Percentiles rank a stretch among this genome's conserved stretches.
Evolutionary conservation across 2,888 invertebrate species (phyloP).

Genomic region (Dryobota labecula): DNA sequence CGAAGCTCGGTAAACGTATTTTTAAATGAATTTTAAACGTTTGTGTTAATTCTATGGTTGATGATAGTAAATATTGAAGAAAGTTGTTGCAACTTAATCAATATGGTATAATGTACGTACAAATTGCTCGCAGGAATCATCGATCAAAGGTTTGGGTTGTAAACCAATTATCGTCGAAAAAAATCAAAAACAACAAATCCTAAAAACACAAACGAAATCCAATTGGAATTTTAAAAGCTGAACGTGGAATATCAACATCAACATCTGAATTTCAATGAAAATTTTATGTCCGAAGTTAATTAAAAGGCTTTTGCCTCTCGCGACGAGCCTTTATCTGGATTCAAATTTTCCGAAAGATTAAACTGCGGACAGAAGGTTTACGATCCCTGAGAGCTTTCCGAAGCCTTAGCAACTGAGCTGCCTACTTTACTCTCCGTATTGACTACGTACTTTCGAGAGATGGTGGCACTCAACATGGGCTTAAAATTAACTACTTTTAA

Average conservation of each 20-base stretch:
- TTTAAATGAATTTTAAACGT: conserved; percentile 3
- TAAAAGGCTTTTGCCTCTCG: conserved; percentile 70
- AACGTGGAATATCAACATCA: conserved; percentile 50
- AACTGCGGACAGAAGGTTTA: conserved; percentile 79
- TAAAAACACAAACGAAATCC: conserved; percentile 24
- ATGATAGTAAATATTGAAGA: neutral
- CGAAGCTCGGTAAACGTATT: conserved; percentile 8
- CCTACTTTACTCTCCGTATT: conserved; percentile 53
- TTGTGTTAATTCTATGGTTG: neutral
- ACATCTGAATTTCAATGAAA: conserved; percentile 61
- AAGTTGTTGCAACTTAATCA: neutral
- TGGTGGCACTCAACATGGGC: conserved; percentile 17
- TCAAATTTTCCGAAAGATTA: conserved; percentile 81
- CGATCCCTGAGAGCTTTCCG: conserved; percentile 74
- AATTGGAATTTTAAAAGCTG: conserved; percentile 38
- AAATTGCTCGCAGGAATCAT: neutral
- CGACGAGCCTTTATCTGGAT: conserved; percentile 74
- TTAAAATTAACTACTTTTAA: conserved; percentile 17
- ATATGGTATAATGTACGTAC: neutral
- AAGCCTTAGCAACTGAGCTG: conserved; percentile 69
- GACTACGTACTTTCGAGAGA: conserved; percentile 58
- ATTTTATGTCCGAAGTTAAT: conserved; percentile 73
- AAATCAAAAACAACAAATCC: conserved; percentile 22
- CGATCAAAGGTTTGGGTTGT: neutral
- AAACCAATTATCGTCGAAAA: neutral